Base-by-base conservation (phyloP, 2,113 vertebrate species). In the Leucopsar rothschildi region DNA sequence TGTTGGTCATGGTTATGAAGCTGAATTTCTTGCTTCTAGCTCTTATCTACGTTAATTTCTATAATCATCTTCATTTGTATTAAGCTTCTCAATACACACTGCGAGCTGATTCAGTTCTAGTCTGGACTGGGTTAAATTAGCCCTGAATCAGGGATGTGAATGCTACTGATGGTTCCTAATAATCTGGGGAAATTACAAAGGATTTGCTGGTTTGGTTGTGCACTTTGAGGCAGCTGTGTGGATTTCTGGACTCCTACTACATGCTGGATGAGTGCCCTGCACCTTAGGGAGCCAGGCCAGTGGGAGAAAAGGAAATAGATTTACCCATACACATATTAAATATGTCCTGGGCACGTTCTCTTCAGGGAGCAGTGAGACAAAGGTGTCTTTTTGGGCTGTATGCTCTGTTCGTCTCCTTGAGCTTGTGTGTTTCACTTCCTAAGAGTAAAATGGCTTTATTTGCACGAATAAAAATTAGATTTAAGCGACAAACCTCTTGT, bases 41-140 rank as follows among this genome's bases (percentile, higher is more conserved):
- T 94, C 91, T 82, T 39, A 69, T 14, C 66, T 66, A 6, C 4
- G 1, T 87, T 65, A 44, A 82, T 22, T 88, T 71, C 50, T 68
- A 7, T 0, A 2, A 5, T 33, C 1, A 0, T 24, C 29, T 49
- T 44, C 18, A 35, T 49, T 77, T 0, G 0, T 29, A 21, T 65
- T 13, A 29, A 59, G 4, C 20, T 68, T 63, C 37, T 75, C 10
- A 5, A 52, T 33, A 5, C 10, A 14, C 7, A 2, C 7, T 12
- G 2, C 19, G 24, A 71, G 9, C 53, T 52, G 53, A 29, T 65
- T 78, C 35, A 31, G 23, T 60, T 91, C 33, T 37, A 5, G 16
- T 49, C 35, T 4, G 5, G 31, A 6, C 4, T 23, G 29, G 19
- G 27, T 77, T 53, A 29, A 84, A 57, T 45, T 6, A 75, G 11